Evolutionary conservation across 2,888 invertebrate genomes (phyloP).

Genomic region (Tipula unca): DNA sequence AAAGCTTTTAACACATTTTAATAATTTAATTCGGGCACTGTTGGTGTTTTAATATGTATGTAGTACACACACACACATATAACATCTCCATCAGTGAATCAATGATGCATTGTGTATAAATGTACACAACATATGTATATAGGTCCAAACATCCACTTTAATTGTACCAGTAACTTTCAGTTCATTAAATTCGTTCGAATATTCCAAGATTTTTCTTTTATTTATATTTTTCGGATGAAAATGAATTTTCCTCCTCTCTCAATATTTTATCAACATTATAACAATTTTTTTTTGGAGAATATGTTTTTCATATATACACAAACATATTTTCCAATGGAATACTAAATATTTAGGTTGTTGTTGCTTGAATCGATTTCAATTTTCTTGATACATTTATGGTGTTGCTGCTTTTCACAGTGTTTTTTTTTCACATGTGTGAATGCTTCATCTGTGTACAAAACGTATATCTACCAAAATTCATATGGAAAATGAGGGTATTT

Average conservation of each 20-base stretch:
- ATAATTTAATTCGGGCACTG: not conserved
- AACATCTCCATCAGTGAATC: not conserved
- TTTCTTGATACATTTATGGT: not conserved
- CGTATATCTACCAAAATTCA: not conserved
- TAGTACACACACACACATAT: too few species aligned
- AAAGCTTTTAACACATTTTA: not conserved
- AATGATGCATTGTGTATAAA: not conserved
- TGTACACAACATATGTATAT: not conserved
- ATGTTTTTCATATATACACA: not conserved
- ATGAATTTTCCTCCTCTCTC: not conserved
- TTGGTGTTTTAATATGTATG: not conserved
- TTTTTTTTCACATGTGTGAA: not conserved
- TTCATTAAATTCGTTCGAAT: not conserved
- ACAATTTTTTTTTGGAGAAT: not conserved
- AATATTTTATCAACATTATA: not conserved
- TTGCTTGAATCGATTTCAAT: not conserved
- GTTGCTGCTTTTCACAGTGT: not conserved
- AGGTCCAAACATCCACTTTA: not conserved
- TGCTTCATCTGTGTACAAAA: not conserved
- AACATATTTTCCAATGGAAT: not conserved
- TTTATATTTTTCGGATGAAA: not conserved
- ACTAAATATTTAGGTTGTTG: not conserved
- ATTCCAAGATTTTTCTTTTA: not conserved
- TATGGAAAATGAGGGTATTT: not conserved
- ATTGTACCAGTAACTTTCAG: not conserved